Percentiles rank a stretch among this genome's conserved stretches.
These are phyloP conservation scores for Peromyscus nudipes DNA, from an alignment of 2,797 vertebrate genomes.

Conservation along the genomic window DNA sequence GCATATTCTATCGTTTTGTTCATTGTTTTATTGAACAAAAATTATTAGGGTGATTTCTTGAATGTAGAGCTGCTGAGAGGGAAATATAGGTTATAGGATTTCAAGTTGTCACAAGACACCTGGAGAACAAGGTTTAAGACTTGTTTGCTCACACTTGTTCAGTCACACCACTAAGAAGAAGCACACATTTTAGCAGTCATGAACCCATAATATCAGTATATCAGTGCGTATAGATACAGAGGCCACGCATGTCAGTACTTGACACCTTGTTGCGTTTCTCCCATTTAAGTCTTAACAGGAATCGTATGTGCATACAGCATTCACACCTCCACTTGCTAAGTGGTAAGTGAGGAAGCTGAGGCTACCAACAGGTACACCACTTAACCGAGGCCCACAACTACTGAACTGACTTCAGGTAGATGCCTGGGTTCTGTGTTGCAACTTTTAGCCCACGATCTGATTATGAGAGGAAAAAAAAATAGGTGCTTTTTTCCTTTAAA, in stretches of 20 bases:
- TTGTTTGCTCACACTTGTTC: neutral
- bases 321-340: neutral
- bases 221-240: neutral
- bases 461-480: neutral
- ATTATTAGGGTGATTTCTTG: neutral
- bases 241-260: neutral
- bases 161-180: neutral
- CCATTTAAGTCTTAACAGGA: neutral
- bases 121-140: neutral
- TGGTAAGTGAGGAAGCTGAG: neutral
- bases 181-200: neutral
- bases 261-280: neutral
- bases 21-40: conserved; percentile 53
- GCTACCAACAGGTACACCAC: neutral
- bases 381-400: neutral
- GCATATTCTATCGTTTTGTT: neutral
- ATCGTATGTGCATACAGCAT: neutral
- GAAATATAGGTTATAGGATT: neutral
- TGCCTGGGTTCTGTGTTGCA: neutral
- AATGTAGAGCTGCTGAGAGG: conserved; percentile 1
- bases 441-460: neutral
- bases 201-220: neutral
- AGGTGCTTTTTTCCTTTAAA: neutral
- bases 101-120: neutral
- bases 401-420: neutral